These are phyloP conservation scores for Chaenogobius annularis DNA, from an alignment of 2,113 vertebrate species.

Conservation along the genomic window DNA sequence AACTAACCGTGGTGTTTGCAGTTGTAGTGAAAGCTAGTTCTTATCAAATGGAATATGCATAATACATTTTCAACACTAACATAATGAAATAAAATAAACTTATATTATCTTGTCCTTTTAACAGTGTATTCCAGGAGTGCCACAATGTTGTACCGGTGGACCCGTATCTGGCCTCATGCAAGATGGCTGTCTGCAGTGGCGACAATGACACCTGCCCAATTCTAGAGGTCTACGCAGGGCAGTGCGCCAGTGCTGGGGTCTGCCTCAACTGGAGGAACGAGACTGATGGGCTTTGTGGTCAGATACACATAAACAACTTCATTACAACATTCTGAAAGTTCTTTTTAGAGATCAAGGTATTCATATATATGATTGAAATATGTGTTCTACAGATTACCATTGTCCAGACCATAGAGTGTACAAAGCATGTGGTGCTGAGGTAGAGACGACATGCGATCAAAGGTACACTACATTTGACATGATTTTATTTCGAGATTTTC, in stretches of 20 bases:
- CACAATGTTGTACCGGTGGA: slow-evolving; percentile 65
- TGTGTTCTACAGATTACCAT: slow-evolving; percentile 68
- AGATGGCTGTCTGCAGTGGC: slow-evolving; percentile 73
- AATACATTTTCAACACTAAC: no score
- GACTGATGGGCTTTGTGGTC: slow-evolving; percentile 80
- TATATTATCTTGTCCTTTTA: slow-evolving; percentile 3
- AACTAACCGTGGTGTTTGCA: no score
- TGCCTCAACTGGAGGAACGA: slow-evolving; percentile 85
- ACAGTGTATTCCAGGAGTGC: slow-evolving; percentile 84
- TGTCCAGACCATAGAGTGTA: slow-evolving; percentile 81
- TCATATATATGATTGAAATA: background rate
- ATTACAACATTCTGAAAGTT: background rate
- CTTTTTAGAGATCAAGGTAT: background rate
- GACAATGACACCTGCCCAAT: slow-evolving; percentile 66
- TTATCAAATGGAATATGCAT: no score
- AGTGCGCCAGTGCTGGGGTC: slow-evolving; percentile 75
- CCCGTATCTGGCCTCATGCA: slow-evolving; percentile 76
- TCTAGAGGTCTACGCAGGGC: slow-evolving; percentile 83
- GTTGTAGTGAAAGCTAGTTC: no score
- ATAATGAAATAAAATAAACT: no score
- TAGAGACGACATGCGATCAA: slow-evolving; percentile 76
- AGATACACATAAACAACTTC: slow-evolving; percentile 41
- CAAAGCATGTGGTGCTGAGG: slow-evolving; percentile 78
- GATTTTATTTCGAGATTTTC: no score
- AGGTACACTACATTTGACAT: slow-evolving; percentile 70